These are phyloP conservation scores for Varanus salvator DNA, from an alignment of 2,113 vertebrate genomes.

Conservation along the genomic window DNA sequence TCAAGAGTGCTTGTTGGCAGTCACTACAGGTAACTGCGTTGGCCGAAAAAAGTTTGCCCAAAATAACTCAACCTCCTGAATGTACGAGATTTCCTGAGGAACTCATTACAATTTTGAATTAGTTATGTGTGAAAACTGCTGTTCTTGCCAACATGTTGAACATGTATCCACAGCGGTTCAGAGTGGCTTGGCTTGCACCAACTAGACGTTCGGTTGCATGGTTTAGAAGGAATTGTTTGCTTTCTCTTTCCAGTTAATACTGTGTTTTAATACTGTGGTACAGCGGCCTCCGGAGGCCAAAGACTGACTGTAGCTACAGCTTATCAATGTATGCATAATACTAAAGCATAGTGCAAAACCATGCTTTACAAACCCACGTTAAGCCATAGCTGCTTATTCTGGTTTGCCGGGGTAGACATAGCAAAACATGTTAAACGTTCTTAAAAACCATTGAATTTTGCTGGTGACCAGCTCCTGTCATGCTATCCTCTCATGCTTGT, in stretches of 20 bases:
- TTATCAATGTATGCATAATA: neutral
- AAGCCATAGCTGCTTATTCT: neutral
- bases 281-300: neutral
- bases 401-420: neutral
- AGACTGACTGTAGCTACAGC: too few species aligned
- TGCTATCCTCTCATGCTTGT: neutral
- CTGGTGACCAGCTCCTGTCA: neutral
- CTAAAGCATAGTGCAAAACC: neutral
- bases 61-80: neutral
- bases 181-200: neutral
- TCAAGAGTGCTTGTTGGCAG: neutral
- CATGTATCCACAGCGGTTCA: neutral
- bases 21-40: neutral
- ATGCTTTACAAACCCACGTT: neutral
- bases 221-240: neutral
- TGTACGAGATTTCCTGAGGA: neutral
- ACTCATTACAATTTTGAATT: conserved; percentile 1
- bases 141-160: neutral
- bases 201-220: neutral
- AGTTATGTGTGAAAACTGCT: neutral
- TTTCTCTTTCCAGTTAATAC: neutral
- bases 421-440: neutral
- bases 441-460: neutral
- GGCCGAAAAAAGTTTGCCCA: neutral
- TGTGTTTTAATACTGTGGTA: neutral